A percentile compares a stretch with the other conserved stretches of the same genome.
Conservation (phyloP, 2,113 vertebrate genomes). For the Dunckerocampus dactyliophorus region DNA sequence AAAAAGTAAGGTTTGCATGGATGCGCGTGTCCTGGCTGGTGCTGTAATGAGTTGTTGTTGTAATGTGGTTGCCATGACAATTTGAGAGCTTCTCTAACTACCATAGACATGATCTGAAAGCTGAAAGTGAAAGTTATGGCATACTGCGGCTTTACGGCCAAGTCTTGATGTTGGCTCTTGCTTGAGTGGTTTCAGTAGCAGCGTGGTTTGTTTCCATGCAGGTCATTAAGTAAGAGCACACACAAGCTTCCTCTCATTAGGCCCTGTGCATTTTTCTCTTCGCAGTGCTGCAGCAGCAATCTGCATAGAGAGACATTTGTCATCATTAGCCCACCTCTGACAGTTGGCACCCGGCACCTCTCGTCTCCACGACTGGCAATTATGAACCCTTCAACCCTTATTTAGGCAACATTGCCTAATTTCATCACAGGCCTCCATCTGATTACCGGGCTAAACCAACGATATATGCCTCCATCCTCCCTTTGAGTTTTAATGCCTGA, state of each 20-base stretch:
- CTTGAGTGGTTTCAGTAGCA: constrained; percentile 37
- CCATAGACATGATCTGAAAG: neutral
- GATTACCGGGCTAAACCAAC: constrained; percentile 60
- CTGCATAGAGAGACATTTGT: constrained; percentile 99
- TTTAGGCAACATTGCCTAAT: constrained; percentile 79
- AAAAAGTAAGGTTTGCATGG: no score
- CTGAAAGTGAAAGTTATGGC: neutral
- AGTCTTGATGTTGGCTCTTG: constrained; percentile 20
- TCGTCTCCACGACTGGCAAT: constrained; percentile 90
- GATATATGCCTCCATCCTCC: neutral
- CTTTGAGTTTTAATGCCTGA: constrained; percentile 24
- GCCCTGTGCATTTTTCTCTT: constrained; percentile 42
- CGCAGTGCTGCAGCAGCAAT: constrained; percentile 78
- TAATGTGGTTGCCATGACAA: no score
- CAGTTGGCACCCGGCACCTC: constrained; percentile 97
- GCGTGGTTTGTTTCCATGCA: constrained; percentile 53
- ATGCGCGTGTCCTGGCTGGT: no score
- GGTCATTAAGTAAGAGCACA: constrained; percentile 54
- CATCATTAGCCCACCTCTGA: constrained; percentile 99
- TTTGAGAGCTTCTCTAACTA: neutral
- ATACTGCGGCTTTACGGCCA: neutral
- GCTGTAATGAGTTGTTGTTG: no score
- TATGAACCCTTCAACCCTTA: constrained; percentile 82
- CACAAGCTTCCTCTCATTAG: constrained; percentile 61
- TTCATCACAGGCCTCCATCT: constrained; percentile 68